Conservation (phyloP, 2,113 vertebrate species). For the Cyprinodon tularosa region DNA sequence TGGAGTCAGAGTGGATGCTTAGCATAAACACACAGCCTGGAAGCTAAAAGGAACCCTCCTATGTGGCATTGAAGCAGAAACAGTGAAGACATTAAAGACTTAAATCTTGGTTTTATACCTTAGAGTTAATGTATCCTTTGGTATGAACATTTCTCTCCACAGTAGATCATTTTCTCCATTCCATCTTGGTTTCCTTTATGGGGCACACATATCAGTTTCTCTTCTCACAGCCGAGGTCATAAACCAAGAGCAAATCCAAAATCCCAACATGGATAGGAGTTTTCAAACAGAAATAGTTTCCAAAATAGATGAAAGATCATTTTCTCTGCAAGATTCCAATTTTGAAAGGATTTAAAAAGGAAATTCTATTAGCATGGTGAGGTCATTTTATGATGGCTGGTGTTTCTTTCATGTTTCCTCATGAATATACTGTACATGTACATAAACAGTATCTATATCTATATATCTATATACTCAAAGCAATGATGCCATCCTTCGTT, state of each 20-base stretch:
- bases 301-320: constrained; percentile 46
- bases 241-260: constrained; percentile 52
- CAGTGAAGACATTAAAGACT: constrained; percentile 48
- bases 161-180: constrained; percentile 67
- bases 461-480: constrained; percentile 80
- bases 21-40: constrained; percentile 46
- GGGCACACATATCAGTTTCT: constrained; percentile 68
- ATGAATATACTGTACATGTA: constrained; percentile 78
- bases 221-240: constrained; percentile 61
- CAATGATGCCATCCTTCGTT: constrained; percentile 71
- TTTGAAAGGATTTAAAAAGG: constrained; percentile 69
- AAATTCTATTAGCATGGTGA: constrained; percentile 78
- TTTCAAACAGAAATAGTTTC: constrained; percentile 64
- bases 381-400: constrained; percentile 76
- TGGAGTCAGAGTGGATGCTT: constrained; percentile 57
- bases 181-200: constrained; percentile 66
- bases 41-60: constrained; percentile 49
- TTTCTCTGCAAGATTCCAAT: constrained; percentile 64
- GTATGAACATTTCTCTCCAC: constrained; percentile 51
- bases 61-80: constrained; percentile 59
- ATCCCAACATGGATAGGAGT: constrained; percentile 54
- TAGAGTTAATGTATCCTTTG: constrained; percentile 63
- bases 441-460: constrained; percentile 78
- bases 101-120: constrained; percentile 61
- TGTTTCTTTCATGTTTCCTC: constrained; percentile 64